These are phyloP conservation scores for Drosophila melanica DNA, from an alignment of 1,140 invertebrate species.

Conservation along the genomic window DNA sequence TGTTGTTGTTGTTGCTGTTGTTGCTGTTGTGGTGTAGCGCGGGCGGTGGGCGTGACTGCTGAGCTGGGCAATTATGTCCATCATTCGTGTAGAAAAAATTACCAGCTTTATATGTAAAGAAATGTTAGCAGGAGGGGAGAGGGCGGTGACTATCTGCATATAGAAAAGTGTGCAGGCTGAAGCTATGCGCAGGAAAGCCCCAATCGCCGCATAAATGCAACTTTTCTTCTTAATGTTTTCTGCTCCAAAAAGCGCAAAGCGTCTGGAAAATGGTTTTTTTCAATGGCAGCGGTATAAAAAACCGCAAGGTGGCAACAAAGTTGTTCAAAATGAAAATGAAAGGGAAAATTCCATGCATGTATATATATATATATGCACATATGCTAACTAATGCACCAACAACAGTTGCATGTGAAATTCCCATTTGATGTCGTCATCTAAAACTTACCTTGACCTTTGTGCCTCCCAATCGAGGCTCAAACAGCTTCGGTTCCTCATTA, in stretches of 20 bases:
- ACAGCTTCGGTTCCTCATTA: constrained; percentile 46
- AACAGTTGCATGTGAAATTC: constrained; percentile 61
- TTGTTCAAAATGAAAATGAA: constrained; percentile 63
- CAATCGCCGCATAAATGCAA: constrained; percentile 31
- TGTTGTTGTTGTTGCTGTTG: constrained; percentile 22
- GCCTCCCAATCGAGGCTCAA: constrained; percentile 5
- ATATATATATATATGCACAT: background rate
- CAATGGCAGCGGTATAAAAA: constrained; percentile 5
- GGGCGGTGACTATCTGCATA: constrained; percentile 60
- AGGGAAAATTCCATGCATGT: constrained; percentile 30
- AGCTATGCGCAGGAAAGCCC: constrained; percentile 52
- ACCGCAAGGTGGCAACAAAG: constrained; percentile 29
- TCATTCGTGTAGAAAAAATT: constrained; percentile 73
- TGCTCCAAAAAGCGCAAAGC: constrained; percentile 81
- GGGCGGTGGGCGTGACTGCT: constrained; percentile 65
- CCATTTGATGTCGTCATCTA: constrained; percentile 48
- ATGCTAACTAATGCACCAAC: constrained; percentile 9
- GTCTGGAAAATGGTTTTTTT: constrained; percentile 71
- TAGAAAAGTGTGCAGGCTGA: constrained; percentile 20
- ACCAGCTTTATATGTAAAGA: constrained; percentile 25
- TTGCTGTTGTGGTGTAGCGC: constrained; percentile 30
- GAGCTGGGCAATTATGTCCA: constrained; percentile 71
- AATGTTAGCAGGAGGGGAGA: too few relatives aligned
- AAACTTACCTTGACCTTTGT: constrained; percentile 68
- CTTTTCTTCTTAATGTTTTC: constrained; percentile 57